Evolutionary conservation across 1,140 invertebrate genomes (phyloP).

Genomic region (Parasteatoda tepidariorum): DNA sequence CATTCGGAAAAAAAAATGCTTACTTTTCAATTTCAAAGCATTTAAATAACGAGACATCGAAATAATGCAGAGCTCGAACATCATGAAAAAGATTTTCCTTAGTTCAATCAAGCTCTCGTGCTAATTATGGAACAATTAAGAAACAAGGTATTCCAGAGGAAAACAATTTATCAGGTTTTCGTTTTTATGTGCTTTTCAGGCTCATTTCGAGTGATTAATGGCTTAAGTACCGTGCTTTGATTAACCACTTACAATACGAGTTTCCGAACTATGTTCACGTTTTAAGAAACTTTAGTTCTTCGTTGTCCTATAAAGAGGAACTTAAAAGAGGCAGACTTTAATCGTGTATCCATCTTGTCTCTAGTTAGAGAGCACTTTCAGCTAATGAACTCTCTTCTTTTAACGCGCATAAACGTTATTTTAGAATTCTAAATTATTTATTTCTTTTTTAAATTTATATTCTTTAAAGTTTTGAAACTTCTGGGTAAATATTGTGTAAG

Average conservation of each 20-base stretch:
- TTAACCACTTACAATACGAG: conserved; percentile 25
- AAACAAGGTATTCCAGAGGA: background rate
- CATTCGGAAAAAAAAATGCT: too few species aligned
- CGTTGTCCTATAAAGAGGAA: conserved; percentile 19
- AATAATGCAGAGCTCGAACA: too few species aligned
- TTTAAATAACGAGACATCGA: too few species aligned
- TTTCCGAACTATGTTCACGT: conserved; percentile 13
- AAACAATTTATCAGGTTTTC: conserved; percentile 23
- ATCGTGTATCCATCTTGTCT: conserved; percentile 24
- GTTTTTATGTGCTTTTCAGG: background rate
- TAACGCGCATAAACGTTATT: background rate
- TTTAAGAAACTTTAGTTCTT: conserved; percentile 37
- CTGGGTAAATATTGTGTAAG: too few species aligned
- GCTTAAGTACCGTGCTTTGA: conserved; percentile 9
- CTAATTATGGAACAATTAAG: conserved; percentile 46
- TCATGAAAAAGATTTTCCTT: too few species aligned
- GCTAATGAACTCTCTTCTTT: conserved; percentile 15
- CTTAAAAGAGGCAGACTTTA: conserved; percentile 45
- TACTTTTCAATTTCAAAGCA: too few species aligned
- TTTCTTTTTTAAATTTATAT: too few species aligned
- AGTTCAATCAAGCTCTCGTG: background rate
- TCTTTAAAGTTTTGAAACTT: too few species aligned
- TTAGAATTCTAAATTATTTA: too few species aligned
- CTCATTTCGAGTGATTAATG: conserved; percentile 27
- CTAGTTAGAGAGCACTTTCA: background rate